Evolutionary conservation across 2,888 invertebrate genomes (phyloP), one percentile per base, ranked within the genome.

Genomic region (Euplagia quadripunctaria): DNA sequence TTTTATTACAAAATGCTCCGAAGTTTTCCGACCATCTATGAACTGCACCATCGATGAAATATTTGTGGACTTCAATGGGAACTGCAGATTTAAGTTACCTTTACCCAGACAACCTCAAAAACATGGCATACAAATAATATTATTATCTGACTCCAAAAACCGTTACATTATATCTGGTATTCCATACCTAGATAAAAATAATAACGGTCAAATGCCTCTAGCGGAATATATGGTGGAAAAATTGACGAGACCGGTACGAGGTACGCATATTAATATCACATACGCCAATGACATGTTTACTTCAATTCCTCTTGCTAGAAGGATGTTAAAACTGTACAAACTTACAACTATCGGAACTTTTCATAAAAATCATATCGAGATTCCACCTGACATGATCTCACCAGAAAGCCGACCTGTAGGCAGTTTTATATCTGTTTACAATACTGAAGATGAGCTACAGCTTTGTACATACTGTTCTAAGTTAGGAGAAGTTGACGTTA

Each of bases 11-110:
- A 73, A 58, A 49, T 69, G 73, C 58, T 64, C 68, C 4, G 55
- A 65, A 58, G 65, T 73, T 4, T 73, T 41, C 46, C 68, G 42
- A 41, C 69, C 72, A 16, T 68, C 73, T 49, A 41, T 4, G 49
- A 73, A 69, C 31, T 73, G 73, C 31, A 64, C 68, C 41, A 51
- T 68, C 41, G 69, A 69, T 61, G 65, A 73, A 17, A 41, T 73
- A 42, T 65, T 64, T n/a, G 49, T 73, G 8, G 58, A 73, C 31
- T 65, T 65, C 20, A 41, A 64, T 58, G 69, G 69, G 20, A 61
- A 49, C 11, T 64, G 49, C 58, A 65, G 14, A 5, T 69, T 69
- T 42, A 69, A 65, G 31, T 2, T 64, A 20, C 43, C 64, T 49
- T 31, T 58, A 6, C 64, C 52, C 3, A 64, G 64, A 31, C 12